Conservation (phyloP, 2,888 invertebrate genomes). For the Xanthostigma xanthostigma region DNA sequence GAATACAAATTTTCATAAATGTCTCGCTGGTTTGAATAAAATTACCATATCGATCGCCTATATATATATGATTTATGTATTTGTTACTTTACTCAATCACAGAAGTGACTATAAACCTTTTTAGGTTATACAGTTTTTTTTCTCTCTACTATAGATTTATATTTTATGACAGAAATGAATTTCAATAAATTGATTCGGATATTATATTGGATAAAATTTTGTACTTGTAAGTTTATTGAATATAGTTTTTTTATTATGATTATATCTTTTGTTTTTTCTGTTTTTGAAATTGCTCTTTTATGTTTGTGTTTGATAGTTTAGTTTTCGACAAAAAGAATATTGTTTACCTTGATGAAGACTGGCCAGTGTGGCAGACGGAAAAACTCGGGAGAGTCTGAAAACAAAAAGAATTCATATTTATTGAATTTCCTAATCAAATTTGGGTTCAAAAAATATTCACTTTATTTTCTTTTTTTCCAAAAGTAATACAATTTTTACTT, state of each 20-base stretch:
- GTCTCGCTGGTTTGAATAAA: background rate
- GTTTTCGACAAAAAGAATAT: constrained; percentile 1
- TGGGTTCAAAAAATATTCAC: too few relatives aligned
- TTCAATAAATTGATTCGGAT: background rate
- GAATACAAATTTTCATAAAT: constrained; percentile 1
- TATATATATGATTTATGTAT: too few relatives aligned
- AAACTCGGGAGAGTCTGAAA: constrained; percentile 66
- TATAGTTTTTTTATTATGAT: too few relatives aligned
- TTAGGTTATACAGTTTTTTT: too few relatives aligned
- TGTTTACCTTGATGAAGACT: constrained; percentile 56
- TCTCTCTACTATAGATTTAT: too few relatives aligned
- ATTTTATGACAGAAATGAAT: background rate
- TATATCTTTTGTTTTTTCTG: background rate
- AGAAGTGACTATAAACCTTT: too few relatives aligned
- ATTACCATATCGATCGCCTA: too few relatives aligned
- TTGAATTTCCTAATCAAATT: background rate
- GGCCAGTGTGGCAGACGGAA: constrained; percentile 64
- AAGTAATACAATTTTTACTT: too few relatives aligned
- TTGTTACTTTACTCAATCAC: too few relatives aligned
- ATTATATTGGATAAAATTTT: background rate
- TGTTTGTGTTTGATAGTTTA: background rate
- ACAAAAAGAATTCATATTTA: constrained; percentile 21
- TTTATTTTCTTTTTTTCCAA: too few relatives aligned
- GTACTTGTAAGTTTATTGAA: background rate
- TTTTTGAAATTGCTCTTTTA: background rate